These are phyloP conservation scores for Ginglymostoma cirratum DNA, from an alignment of 2,113 vertebrate genomes.

Conservation along the genomic window DNA sequence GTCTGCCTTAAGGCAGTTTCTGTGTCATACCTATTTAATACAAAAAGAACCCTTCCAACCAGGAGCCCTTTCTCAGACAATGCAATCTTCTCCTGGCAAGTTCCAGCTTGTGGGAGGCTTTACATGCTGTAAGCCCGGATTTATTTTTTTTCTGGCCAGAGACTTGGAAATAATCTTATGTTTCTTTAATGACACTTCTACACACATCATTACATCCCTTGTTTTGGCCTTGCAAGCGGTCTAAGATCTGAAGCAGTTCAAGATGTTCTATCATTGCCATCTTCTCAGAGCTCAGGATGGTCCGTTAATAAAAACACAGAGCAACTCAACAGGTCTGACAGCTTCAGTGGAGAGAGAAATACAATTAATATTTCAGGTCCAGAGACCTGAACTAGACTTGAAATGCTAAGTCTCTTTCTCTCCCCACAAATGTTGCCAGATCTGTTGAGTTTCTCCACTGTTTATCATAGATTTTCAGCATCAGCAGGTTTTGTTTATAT, in stretches of 20 bases:
- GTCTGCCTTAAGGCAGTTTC: neutral
- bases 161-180: neutral
- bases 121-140: neutral
- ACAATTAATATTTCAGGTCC: too few species aligned
- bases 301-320: too few species aligned
- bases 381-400: too few species aligned
- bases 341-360: too few species aligned
- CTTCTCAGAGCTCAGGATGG: neutral
- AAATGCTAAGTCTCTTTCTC: too few species aligned
- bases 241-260: neutral
- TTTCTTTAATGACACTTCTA: neutral
- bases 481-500: too few species aligned
- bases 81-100: neutral
- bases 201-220: neutral
- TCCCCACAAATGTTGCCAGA: too few species aligned
- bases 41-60: neutral
- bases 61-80: neutral
- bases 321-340: too few species aligned
- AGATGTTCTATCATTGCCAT: neutral
- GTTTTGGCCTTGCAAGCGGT: neutral
- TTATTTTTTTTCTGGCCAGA: neutral
- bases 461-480: too few species aligned
- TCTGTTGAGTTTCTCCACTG: too few species aligned
- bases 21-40: neutral
- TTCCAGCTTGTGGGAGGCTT: neutral